Evolutionary conservation across 2,113 vertebrate genomes (phyloP).

Genomic region (Brienomyrus brachyistius): DNA sequence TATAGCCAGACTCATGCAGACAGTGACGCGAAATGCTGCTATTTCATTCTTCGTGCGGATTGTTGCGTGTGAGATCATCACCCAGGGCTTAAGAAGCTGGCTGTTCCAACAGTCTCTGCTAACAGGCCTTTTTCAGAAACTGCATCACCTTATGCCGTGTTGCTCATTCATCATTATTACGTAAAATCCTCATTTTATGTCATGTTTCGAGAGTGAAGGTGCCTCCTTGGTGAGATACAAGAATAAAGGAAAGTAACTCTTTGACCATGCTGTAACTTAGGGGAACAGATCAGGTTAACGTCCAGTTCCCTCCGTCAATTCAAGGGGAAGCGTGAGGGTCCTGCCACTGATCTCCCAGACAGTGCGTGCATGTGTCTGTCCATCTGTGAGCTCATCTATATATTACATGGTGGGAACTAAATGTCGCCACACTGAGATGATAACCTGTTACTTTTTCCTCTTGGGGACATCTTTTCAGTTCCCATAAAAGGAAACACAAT

Average conservation of each 20-base stretch:
- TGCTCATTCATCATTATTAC: neutral
- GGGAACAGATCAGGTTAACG: neutral
- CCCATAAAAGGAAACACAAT: neutral
- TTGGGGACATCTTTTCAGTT: neutral
- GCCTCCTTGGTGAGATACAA: neutral
- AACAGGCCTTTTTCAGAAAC: neutral
- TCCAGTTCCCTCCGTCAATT: neutral
- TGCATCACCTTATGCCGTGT: neutral
- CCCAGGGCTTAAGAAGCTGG: neutral
- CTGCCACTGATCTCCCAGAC: neutral
- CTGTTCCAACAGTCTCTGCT: neutral
- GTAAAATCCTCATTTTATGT: neutral
- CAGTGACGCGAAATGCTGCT: neutral
- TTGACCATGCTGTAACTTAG: neutral
- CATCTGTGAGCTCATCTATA: neutral
- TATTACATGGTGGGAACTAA: neutral
- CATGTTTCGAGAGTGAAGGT: neutral
- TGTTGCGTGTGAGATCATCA: neutral
- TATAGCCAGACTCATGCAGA: neutral
- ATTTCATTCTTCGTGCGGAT: neutral
- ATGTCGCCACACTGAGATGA: neutral
- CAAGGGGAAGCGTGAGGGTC: neutral
- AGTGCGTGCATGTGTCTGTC: neutral
- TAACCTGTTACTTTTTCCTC: neutral
- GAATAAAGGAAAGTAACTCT: neutral